Evolutionary conservation across 2,888 invertebrate species (phyloP), one percentile per base, ranked within the genome.

Genomic region (Stictocephala bisonia): DNA sequence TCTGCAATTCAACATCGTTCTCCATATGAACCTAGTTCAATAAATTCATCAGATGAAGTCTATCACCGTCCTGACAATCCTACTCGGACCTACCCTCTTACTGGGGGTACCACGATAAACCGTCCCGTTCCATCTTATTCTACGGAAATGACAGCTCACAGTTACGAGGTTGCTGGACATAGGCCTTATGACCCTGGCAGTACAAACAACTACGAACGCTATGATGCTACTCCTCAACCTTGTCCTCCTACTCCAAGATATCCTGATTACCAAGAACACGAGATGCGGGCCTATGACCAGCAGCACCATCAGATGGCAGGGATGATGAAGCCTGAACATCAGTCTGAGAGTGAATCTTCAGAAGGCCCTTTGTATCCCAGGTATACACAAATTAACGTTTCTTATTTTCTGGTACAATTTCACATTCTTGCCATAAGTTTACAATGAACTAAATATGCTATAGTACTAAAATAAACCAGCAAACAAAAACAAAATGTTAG

Each of bases 351-450:
- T 79, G 91, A 92, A 80, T 87, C 90, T 80, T 87, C 85, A 79
- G 87, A 89, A 75, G 91, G 91, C 70, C 92, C 93, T 18, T 87
- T 92, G 72, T 93, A 93, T 84, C 93, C 93, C 78, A 88, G 90
- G 90, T 90, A 74, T 66, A 50, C 6, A n/a, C n/a, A 22, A 40
- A 58, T 1, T 22, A 66, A 24, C 6, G n/a, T n/a, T 1, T 26
- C 41, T 6, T 11, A 11, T 35, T 35, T 35, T 35, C 7, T 7
- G 18, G 26, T 6, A 9, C 7, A 3, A 71, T 31, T 20, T 51
- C 24, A 4, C 15, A 24, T 64, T 66, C 15, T 29, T n/a, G 26
- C 9, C 1, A 11, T 50, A 7, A 29, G n/a, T 1, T 20, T 26
- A 22, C 27, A 13, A 51, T 31, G 51, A 44, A 18, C 13, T 15